Percentiles rank a stretch among this genome's conserved stretches.
Evolutionary conservation across 2,797 vertebrate species (phyloP).

Genomic region (Bradypodion ventrale): DNA sequence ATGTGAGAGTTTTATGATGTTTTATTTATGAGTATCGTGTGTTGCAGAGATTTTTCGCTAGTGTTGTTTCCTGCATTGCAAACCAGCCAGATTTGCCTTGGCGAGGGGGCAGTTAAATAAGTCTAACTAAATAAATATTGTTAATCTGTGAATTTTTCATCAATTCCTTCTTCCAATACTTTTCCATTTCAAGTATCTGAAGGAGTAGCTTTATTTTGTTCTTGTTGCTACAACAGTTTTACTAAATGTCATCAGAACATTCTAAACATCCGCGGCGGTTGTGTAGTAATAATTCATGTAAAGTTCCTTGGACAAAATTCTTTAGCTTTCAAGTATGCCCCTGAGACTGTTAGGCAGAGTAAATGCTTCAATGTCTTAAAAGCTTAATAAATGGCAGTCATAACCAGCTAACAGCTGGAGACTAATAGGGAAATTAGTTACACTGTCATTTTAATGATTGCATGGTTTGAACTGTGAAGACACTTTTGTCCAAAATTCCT

Average conservation of each 20-base stretch:
- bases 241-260: neutral
- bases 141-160: neutral
- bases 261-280: neutral
- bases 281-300: neutral
- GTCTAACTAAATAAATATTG: no score
- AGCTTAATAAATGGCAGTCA: constrained; percentile 18
- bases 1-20: no score
- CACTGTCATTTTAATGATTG: neutral
- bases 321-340: neutral
- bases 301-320: neutral
- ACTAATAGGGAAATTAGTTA: constrained; percentile 14
- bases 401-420: constrained; percentile 16
- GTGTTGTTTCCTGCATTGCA: no score
- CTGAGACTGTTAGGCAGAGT: neutral
- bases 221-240: neutral
- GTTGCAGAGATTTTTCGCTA: no score
- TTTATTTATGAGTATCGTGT: no score
- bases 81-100: no score
- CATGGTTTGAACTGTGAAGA: neutral
- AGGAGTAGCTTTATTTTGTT: neutral
- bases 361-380: neutral
- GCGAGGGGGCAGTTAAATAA: no score
- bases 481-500: constrained; percentile 12
- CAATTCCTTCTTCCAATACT: neutral
- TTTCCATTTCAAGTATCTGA: neutral